phyloP scores from a whole-genome alignment of 2,797 vertebrate species.

The Chloroceryle amazona region DNA sequence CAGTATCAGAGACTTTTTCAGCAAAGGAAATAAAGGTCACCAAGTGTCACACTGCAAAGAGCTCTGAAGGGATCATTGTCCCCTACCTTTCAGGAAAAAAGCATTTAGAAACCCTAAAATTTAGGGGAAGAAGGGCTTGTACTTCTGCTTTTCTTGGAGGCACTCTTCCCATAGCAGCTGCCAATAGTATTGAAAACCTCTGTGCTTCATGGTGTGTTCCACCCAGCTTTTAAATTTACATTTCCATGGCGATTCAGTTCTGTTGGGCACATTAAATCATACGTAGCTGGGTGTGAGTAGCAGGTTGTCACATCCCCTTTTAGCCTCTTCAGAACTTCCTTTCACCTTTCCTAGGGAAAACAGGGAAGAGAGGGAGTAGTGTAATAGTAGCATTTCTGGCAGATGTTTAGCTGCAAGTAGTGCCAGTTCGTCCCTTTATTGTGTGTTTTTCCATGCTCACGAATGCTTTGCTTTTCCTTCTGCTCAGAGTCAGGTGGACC shows the following conservation, averaged over 20 bases:
- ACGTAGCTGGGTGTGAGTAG: not conserved
- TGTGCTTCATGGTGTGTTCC: not conserved
- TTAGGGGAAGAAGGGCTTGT: not conserved
- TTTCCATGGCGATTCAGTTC: not conserved
- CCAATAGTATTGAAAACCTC: not conserved
- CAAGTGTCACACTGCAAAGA: not conserved
- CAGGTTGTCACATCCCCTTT: not conserved
- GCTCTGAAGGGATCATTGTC: not conserved
- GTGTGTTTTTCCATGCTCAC: not conserved
- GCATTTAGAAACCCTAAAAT: not conserved
- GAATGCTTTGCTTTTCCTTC: not conserved
- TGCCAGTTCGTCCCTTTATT: rapidly evolving
- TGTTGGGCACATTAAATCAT: not conserved
- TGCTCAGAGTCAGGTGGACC: slow-evolving; percentile 93
- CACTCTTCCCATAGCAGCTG: not conserved
- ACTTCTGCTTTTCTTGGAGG: not conserved
- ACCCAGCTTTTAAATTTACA: not conserved
- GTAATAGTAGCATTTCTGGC: not conserved
- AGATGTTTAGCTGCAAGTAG: not conserved
- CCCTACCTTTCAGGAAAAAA: not conserved
- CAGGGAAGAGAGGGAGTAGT: not conserved
- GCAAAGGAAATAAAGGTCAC: not conserved
- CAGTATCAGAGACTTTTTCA: not conserved
- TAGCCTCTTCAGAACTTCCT: not conserved
- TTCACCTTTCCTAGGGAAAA: not conserved